phyloP scores from a whole-genome alignment of 2,113 vertebrate genomes.

The Brevimyrus niger region DNA sequence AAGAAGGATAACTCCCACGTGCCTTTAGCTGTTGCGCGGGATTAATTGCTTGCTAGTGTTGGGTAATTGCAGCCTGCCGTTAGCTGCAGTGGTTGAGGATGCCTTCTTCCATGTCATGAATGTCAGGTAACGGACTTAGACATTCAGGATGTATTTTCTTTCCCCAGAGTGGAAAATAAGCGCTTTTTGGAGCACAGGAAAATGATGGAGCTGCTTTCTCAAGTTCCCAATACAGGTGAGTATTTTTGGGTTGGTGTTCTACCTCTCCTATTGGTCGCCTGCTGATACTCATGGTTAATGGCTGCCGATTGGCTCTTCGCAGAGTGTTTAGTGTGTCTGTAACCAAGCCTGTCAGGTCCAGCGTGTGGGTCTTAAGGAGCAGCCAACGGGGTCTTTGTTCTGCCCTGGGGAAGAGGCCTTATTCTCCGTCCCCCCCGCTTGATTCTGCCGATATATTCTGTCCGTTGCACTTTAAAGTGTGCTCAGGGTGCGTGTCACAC shows the following conservation, averaged over 20 bases:
- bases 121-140: not conserved
- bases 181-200: constrained; percentile 54
- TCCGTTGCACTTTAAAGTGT: not conserved
- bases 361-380: not conserved
- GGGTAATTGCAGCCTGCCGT: not conserved
- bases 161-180: constrained; percentile 47
- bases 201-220: constrained; percentile 59
- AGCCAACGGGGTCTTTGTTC: not conserved
- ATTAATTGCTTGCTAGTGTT: not conserved
- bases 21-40: not conserved
- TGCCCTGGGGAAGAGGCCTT: not conserved
- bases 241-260: not conserved
- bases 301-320: not conserved
- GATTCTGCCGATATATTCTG: not conserved
- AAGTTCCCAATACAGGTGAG: constrained; percentile 76
- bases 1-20: not conserved
- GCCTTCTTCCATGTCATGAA: not conserved
- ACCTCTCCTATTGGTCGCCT: not conserved
- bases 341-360: not conserved
- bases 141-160: not conserved
- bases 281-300: not conserved
- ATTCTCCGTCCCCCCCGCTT: not conserved
- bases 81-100: not conserved
- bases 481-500: not conserved
- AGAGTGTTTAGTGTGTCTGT: constrained; percentile 1